Evolutionary conservation across 35 echinoderm and acorn worm genomes (phyloP).

Genomic region (Chiridota heheva): DNA sequence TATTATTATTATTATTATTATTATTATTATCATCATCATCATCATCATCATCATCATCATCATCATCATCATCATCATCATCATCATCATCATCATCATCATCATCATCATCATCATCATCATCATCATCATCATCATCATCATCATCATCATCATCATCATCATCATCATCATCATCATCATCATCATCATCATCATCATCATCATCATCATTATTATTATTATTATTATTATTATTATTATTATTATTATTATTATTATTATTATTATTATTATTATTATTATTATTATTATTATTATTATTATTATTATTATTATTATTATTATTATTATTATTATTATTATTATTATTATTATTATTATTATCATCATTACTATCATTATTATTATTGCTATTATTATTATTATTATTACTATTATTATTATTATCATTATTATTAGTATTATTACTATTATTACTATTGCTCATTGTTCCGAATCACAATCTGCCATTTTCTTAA

Average conservation of each 20-base stretch:
- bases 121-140: slow-evolving; percentile 11
- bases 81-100: neutral
- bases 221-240: neutral
- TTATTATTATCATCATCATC: neutral
- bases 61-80: slow-evolving; percentile 19
- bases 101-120: slow-evolving; percentile 15
- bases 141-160: slow-evolving; percentile 2
- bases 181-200: slow-evolving; percentile 7
- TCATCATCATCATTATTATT: neutral
- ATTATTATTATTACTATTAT: too few species aligned
- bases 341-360: too few species aligned
- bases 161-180: slow-evolving; percentile 22
- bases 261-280: too few species aligned
- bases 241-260: neutral
- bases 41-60: neutral
- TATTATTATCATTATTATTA: too few species aligned
- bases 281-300: too few species aligned
- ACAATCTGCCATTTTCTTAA: too few species aligned
- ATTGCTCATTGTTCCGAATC: too few species aligned
- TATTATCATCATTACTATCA: too few species aligned
- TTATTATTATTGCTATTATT: too few species aligned
- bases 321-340: too few species aligned
- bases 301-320: too few species aligned
- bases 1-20: neutral
- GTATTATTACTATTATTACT: too few species aligned